Base-by-base conservation (phyloP, 2,888 invertebrate species). In the Torymus auratus region DNA sequence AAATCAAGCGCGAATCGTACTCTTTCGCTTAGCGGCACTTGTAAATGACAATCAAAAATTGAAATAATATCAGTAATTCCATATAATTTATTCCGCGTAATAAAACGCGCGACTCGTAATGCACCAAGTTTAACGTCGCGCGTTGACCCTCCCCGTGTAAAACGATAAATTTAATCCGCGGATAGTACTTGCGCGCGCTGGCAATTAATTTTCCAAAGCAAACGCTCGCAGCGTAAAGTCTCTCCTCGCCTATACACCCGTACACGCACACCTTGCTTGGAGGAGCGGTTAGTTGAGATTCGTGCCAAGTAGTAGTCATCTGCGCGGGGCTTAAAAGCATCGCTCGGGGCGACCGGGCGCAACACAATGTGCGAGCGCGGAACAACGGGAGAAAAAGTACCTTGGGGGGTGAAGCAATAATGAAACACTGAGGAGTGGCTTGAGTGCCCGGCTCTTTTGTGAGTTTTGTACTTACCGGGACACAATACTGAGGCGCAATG, bases 11-110 rank as follows among this genome's bases (percentile, higher is more conserved):
- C 7, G 41, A 41, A 41, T 41, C 41, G 7, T 41, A 41, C 7
- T 41, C 41, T 41, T 62, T 28, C 58, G 23, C 23, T 41, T 28
- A 12, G 58, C 69, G 41, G 28, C 41, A 58, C 58, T 70, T 41
- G 58, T 70, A 70, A 70, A 58, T 58, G 69, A 58, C 69, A 58
- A 70, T 58, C 69, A 58, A 58, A 70, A 20, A 41, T 41, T 15
- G 58, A 70, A 58, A 50, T 65, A 67, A 74, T 67, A 67, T 58
- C 58, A 67, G 58, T 62, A 67, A 74, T 74, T 62, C 52, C 50
- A 50, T 15, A 52, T 58, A 74, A 74, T 74, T 58, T 74, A 62
- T 67, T 67, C 56, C 50, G 41, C 10, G 15, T 68, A 68, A 69
- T 62, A 61, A 69, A 76, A 68, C 17, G 23, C 52, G 14, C 11